Evolutionary conservation across 2,888 invertebrate species (phyloP).

Genomic region (Saturnia pavonia): DNA sequence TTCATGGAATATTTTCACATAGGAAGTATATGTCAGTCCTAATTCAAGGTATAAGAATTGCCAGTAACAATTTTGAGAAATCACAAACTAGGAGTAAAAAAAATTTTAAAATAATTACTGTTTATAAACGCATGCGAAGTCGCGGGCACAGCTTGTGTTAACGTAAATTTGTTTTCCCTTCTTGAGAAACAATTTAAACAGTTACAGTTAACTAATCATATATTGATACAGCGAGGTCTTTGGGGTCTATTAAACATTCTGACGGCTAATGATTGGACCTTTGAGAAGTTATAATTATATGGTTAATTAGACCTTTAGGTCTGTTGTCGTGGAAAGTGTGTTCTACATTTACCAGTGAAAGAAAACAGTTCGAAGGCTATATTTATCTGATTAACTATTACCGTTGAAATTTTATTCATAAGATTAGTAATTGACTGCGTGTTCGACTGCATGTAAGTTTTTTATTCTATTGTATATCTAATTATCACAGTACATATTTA

Average conservation of each 20-base stretch:
- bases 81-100: too few species aligned
- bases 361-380: background rate
- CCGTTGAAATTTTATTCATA: too few species aligned
- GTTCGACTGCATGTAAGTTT: too few species aligned
- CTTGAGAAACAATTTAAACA: background rate
- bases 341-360: background rate
- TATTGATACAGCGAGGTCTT: conserved; percentile 4
- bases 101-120: too few species aligned
- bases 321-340: background rate
- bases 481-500: too few species aligned
- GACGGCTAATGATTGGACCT: conserved; percentile 19
- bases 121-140: background rate
- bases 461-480: too few species aligned
- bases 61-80: too few species aligned
- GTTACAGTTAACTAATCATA: conserved; percentile 10
- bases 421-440: too few species aligned
- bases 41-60: too few species aligned
- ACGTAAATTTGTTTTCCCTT: background rate
- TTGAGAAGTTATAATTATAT: conserved; percentile 17
- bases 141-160: background rate
- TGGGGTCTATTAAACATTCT: conserved; percentile 11
- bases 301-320: background rate
- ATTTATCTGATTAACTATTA: too few species aligned
- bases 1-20: too few species aligned
- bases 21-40: too few species aligned